phyloP scores from a whole-genome alignment of 1,140 invertebrate species.

The Diorhabda carinulata region DNA sequence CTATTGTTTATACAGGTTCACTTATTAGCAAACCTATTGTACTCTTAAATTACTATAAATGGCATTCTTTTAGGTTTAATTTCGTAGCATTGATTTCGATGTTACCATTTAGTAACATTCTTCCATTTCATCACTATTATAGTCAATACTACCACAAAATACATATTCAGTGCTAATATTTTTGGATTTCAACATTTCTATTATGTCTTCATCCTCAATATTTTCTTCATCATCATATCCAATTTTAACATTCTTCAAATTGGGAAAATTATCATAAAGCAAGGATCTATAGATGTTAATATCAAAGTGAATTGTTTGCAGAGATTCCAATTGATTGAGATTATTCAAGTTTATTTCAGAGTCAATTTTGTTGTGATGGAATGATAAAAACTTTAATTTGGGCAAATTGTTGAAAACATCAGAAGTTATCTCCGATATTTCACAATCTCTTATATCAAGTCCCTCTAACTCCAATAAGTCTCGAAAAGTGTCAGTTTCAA shows the following conservation, averaged over 20 bases:
- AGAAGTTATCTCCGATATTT: not conserved
- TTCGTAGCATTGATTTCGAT: too few relatives aligned
- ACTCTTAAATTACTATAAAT: too few relatives aligned
- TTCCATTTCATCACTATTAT: conserved; percentile 28
- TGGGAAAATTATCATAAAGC: conserved; percentile 1
- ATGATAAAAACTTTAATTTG: not conserved
- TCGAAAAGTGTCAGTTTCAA: not conserved
- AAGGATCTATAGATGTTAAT: conserved; percentile 1
- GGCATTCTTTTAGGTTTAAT: too few relatives aligned
- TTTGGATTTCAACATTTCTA: conserved; percentile 9
- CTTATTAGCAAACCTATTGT: too few relatives aligned
- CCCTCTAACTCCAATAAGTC: not conserved
- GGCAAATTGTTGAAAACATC: not conserved
- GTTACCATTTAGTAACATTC: conserved; percentile 36
- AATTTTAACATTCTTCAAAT: conserved; percentile 11
- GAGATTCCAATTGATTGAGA: conserved; percentile 1
- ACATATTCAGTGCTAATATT: conserved; percentile 13
- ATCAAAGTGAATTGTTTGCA: conserved; percentile 9
- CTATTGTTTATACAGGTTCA: too few relatives aligned
- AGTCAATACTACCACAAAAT: conserved; percentile 16
- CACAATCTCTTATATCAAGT: conserved; percentile 8
- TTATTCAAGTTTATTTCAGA: conserved; percentile 5
- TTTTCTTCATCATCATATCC: conserved; percentile 2
- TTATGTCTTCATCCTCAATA: not conserved
- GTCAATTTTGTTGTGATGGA: conserved; percentile 7